Evolutionary conservation across 1,140 invertebrate species (phyloP).

Genomic region (Orchestia grillus): DNA sequence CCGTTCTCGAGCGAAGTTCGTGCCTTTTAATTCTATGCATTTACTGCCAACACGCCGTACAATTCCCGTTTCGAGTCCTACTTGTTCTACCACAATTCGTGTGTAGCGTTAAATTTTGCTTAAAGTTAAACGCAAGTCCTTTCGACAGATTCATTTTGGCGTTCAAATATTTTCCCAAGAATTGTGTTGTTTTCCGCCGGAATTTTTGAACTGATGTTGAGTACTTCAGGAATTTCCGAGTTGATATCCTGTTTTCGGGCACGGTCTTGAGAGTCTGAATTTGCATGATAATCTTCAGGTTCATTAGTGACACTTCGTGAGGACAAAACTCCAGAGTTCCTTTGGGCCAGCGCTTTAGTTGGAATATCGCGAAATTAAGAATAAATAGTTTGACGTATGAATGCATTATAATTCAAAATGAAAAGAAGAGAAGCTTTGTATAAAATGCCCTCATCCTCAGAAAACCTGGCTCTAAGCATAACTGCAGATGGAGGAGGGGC

Average conservation of each 20-base stretch:
- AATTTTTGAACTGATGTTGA: neutral
- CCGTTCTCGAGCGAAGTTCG: neutral
- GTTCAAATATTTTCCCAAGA: neutral
- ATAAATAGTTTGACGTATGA: neutral
- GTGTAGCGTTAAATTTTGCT: neutral
- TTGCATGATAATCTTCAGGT: constrained; percentile 30
- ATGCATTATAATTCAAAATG: neutral
- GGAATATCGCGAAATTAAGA: neutral
- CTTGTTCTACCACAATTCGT: neutral
- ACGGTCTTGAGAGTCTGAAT: neutral
- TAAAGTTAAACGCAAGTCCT: neutral
- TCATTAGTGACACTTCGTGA: constrained; percentile 39
- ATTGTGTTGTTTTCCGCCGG: neutral
- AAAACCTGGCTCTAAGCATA: neutral
- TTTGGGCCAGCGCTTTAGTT: neutral
- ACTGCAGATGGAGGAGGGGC: neutral
- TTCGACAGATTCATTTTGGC: neutral
- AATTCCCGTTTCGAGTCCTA: neutral
- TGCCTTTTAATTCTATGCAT: neutral
- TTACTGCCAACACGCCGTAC: neutral
- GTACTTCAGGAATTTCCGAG: neutral
- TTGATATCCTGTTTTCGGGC: neutral
- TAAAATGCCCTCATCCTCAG: neutral
- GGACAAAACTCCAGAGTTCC: neutral
- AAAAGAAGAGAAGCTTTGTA: neutral